Percentiles rank a stretch among this genome's conserved stretches.
phyloP scores from a whole-genome alignment of 2,113 vertebrate genomes.

The Ramphastos sulfuratus region DNA sequence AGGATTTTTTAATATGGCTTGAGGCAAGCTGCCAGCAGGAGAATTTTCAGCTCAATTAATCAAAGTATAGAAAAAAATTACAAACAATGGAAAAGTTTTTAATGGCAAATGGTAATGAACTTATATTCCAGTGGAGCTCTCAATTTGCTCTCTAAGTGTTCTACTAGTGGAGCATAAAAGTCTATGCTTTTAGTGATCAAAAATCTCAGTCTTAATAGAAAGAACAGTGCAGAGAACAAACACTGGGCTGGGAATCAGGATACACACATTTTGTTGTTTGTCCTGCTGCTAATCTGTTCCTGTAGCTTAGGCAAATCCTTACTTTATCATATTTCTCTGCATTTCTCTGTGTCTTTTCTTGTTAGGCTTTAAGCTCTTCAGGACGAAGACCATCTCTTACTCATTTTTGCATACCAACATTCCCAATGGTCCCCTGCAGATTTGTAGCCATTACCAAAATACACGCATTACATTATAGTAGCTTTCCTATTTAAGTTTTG shows the following conservation, averaged over 20 bases:
- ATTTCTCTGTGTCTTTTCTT: neutral
- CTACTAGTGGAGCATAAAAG: neutral
- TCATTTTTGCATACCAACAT: neutral
- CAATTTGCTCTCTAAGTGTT: neutral
- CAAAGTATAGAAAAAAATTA: constrained; percentile 4
- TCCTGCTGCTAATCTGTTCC: neutral
- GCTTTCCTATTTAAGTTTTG: neutral
- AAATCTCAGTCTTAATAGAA: neutral
- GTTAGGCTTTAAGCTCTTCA: neutral
- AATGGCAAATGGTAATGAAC: neutral
- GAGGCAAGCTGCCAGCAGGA: constrained; percentile 12
- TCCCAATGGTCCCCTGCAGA: neutral
- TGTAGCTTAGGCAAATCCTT: neutral
- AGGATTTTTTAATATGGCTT: neutral
- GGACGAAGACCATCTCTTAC: neutral
- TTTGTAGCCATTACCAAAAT: neutral
- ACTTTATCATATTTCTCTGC: neutral
- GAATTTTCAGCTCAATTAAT: constrained; percentile 33
- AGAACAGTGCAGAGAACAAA: neutral
- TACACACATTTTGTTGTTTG: neutral
- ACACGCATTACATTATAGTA: neutral
- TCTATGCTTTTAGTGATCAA: neutral
- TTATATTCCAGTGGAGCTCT: neutral
- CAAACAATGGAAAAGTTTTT: neutral
- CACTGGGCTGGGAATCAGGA: neutral